phyloP scores from a whole-genome alignment of 2,113 vertebrate species.

The Pagrus major region DNA sequence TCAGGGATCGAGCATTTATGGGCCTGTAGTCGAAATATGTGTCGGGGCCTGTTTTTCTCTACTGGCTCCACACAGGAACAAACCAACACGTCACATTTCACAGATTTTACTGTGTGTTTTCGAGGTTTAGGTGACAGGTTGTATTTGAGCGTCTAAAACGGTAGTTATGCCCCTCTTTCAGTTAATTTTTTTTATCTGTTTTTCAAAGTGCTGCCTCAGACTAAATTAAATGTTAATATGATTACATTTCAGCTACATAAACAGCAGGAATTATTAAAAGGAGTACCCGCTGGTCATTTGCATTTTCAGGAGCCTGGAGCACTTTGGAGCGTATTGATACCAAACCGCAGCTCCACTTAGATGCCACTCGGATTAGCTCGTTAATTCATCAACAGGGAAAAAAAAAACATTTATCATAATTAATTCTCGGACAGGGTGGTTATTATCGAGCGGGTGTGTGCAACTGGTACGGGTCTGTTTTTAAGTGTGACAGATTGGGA shows the following conservation, averaged over 20 bases:
- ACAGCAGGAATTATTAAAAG: not conserved
- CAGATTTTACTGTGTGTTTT: not conserved
- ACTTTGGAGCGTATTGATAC: not conserved
- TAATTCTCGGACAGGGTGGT: slow-evolving; percentile 92
- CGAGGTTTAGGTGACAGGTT: not conserved
- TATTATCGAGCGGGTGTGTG: slow-evolving; percentile 91
- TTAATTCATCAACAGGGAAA: slow-evolving; percentile 92
- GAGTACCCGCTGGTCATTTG: not conserved
- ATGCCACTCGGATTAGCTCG: slow-evolving; percentile 93
- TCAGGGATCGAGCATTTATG: not conserved
- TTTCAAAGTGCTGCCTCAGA: not conserved
- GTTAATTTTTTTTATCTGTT: too few species aligned
- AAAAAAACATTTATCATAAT: slow-evolving; percentile 93
- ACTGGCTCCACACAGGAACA: slow-evolving; percentile 19
- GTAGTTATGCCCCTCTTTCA: too few species aligned
- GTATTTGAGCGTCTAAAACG: not conserved
- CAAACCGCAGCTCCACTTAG: slow-evolving; percentile 84
- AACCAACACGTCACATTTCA: slow-evolving; percentile 39
- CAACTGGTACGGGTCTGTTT: slow-evolving; percentile 88
- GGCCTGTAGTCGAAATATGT: slow-evolving; percentile 23
- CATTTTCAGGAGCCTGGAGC: not conserved
- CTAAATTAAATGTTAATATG: not conserved
- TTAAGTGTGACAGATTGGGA: slow-evolving; percentile 93
- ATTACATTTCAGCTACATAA: not conserved
- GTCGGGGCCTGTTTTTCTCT: slow-evolving; percentile 32